A percentile compares a stretch with the other conserved stretches of the same genome.
phyloP scores from a whole-genome alignment of 2,113 vertebrate species.

The Apodemus sylvaticus region DNA sequence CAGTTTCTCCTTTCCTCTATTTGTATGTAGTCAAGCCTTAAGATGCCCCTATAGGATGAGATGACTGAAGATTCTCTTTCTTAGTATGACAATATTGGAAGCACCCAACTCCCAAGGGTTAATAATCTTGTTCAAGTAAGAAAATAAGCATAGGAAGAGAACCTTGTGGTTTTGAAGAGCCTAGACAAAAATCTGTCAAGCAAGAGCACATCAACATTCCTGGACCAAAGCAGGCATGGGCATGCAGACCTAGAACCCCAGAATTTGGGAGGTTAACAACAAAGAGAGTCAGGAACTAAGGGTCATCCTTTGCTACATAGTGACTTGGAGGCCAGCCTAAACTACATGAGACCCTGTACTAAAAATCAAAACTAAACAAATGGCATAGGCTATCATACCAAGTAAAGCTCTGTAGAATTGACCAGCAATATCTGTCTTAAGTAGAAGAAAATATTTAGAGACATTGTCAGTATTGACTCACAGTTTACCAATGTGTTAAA shows the following conservation, averaged over 20 bases:
- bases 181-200: slow-evolving; percentile 20
- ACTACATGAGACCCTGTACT: not conserved
- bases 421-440: not conserved
- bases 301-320: not conserved
- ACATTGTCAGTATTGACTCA: not conserved
- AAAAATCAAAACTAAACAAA: not conserved
- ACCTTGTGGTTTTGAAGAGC: slow-evolving; percentile 18
- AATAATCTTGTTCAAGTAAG: not conserved
- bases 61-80: not conserved
- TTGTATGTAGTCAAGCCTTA: not conserved
- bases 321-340: not conserved
- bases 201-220: slow-evolving; percentile 8
- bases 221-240: not conserved
- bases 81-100: not conserved
- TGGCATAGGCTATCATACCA: not conserved
- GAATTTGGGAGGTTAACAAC: not conserved
- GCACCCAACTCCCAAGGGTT: slow-evolving; percentile 20
- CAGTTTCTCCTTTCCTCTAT: not conserved
- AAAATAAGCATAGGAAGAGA: not conserved
- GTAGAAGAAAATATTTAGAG: slow-evolving; percentile 30
- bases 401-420: not conserved
- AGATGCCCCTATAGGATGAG: not conserved
- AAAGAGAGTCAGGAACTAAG: not conserved
- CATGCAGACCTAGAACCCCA: not conserved
- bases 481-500: not conserved